Evolutionary conservation across 2,888 invertebrate species (phyloP).

Genomic region (Drosophila neoperkinsi): DNA sequence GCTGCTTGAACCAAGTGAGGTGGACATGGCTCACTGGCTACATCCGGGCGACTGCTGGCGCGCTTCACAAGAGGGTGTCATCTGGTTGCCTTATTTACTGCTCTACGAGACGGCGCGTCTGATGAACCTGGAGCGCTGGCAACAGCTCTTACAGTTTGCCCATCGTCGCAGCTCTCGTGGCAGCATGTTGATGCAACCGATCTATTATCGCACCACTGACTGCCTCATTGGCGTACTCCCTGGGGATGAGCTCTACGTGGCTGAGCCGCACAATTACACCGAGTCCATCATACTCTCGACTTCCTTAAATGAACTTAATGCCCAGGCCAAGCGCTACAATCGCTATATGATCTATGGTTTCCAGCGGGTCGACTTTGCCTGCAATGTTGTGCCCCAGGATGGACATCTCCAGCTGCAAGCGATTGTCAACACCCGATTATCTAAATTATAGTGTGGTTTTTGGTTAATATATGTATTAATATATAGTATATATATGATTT

Average conservation of each 20-base stretch:
- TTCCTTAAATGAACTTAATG: slow-evolving; percentile 78
- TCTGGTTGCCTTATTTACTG: slow-evolving; percentile 90
- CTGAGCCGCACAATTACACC: slow-evolving; percentile 71
- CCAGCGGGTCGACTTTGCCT: slow-evolving; percentile 60
- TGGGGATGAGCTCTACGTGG: slow-evolving; percentile 87
- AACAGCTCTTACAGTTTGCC: slow-evolving; percentile 87
- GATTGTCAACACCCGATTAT: slow-evolving; percentile 27
- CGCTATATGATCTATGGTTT: slow-evolving; percentile 70
- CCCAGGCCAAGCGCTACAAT: slow-evolving; percentile 74
- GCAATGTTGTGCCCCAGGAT: slow-evolving; percentile 69
- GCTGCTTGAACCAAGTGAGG: slow-evolving; percentile 74
- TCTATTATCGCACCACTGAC: slow-evolving; percentile 86
- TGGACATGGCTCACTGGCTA: slow-evolving; percentile 60
- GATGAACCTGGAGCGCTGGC: slow-evolving; percentile 86
- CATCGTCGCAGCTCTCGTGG: slow-evolving; percentile 86
- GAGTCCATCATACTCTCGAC: slow-evolving; percentile 65
- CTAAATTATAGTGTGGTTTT: slow-evolving; percentile 33
- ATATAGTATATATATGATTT: neutral
- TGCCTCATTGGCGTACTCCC: slow-evolving; percentile 87
- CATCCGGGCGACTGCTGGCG: slow-evolving; percentile 57
- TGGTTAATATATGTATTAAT: neutral
- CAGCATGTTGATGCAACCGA: slow-evolving; percentile 87
- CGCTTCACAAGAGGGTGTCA: slow-evolving; percentile 51
- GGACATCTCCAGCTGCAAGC: slow-evolving; percentile 61
- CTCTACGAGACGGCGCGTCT: slow-evolving; percentile 90